Conservation (phyloP, 2,888 invertebrate genomes). For the Diaperis boleti region DNA sequence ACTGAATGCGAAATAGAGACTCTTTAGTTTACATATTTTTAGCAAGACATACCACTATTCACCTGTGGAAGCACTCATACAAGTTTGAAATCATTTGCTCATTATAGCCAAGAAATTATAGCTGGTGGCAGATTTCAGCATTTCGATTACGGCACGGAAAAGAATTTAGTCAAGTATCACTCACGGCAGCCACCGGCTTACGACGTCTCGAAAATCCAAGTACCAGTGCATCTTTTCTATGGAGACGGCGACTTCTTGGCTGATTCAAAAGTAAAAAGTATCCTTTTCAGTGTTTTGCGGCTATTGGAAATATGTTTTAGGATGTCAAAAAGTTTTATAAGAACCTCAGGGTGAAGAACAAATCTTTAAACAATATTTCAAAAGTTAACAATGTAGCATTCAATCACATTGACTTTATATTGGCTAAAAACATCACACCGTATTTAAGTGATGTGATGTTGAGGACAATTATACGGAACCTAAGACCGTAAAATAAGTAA, state of each 20-base stretch:
- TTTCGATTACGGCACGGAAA: conserved; percentile 35
- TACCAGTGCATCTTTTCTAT: conserved; percentile 40
- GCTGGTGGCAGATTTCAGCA: conserved; percentile 35
- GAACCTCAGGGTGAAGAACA: conserved; percentile 25
- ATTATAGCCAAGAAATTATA: conserved; percentile 28
- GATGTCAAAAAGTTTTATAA: conserved; percentile 29
- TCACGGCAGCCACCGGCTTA: conserved; percentile 35
- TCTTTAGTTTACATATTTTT: neutral
- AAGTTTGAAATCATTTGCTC: conserved; percentile 32
- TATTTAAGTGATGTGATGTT: no score
- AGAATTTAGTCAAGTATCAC: conserved; percentile 34
- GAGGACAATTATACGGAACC: no score
- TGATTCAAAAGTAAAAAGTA: no score
- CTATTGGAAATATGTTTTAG: conserved; percentile 19
- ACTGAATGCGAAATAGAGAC: neutral
- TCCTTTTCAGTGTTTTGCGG: neutral
- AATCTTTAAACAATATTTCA: conserved; percentile 10
- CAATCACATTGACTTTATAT: conserved; percentile 24
- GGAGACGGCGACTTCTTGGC: no score
- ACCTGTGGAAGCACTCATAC: no score
- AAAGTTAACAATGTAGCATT: conserved; percentile 12
- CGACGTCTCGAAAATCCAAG: conserved; percentile 33
- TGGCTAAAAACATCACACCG: conserved; percentile 20
- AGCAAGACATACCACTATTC: no score
- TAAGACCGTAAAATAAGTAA: no score